Evolutionary conservation across 2,113 vertebrate species (phyloP).

Genomic region (Menura novaehollandiae): DNA sequence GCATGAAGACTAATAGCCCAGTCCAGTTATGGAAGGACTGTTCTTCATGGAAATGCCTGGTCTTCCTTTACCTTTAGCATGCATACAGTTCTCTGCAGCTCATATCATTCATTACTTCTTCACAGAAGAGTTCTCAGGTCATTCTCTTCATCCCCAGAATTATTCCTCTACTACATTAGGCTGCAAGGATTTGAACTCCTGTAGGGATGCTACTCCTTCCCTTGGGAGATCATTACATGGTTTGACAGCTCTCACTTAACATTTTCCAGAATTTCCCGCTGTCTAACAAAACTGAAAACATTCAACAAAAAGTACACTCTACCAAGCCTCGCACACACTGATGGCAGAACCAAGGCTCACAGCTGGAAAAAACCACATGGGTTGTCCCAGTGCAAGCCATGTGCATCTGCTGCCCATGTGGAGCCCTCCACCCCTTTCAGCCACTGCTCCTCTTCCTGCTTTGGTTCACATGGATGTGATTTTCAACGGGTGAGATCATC

Average conservation of each 20-base stretch:
- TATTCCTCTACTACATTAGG: background rate
- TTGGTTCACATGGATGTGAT: background rate
- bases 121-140: background rate
- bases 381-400: background rate
- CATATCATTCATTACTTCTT: background rate
- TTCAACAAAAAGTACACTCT: background rate
- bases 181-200: background rate
- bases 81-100: background rate
- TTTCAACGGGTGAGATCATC: background rate
- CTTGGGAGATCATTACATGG: background rate
- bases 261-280: background rate
- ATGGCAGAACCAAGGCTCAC: background rate
- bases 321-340: background rate
- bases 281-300: background rate
- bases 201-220: background rate
- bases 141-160: background rate
- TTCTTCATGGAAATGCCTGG: background rate
- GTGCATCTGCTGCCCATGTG: constrained; percentile 25
- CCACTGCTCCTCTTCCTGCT: background rate
- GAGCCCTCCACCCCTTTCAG: background rate
- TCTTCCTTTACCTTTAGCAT: background rate
- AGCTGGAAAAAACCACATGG: background rate
- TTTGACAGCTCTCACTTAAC: background rate
- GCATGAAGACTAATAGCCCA: background rate
- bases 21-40: background rate